phyloP scores from a whole-genome alignment of 2,888 invertebrate genomes.

The Rhopalosiphum nymphaeae region DNA sequence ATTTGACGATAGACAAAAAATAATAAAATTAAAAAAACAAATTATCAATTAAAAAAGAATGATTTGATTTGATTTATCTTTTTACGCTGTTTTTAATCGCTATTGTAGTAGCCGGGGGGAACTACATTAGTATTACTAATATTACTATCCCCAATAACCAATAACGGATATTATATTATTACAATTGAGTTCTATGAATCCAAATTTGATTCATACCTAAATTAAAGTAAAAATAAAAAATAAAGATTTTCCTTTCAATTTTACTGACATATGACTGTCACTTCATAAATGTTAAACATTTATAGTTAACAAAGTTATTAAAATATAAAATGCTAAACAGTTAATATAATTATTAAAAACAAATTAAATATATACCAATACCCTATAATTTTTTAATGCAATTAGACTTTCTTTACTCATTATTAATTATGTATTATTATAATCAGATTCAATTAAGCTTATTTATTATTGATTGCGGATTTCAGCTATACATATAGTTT shows the following conservation, averaged over 20 bases:
- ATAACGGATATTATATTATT: neutral
- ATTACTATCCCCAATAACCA: neutral
- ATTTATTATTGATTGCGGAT: too few species aligned
- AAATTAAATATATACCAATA: neutral
- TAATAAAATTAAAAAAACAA: neutral
- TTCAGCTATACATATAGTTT: too few species aligned
- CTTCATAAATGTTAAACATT: too few species aligned
- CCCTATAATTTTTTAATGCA: neutral
- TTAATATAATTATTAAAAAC: neutral
- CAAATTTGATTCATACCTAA: neutral
- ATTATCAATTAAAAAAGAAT: neutral
- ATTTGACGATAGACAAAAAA: neutral
- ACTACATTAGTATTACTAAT: neutral
- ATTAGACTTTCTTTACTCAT: neutral
- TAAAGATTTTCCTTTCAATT: neutral
- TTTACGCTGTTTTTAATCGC: neutral
- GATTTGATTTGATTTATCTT: neutral
- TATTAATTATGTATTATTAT: neutral
- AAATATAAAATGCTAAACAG: neutral
- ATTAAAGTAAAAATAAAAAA: neutral
- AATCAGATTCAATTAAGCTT: too few species aligned
- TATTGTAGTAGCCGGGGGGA: neutral
- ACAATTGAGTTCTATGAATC: neutral
- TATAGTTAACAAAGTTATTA: neutral
- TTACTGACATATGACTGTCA: neutral